Evolutionary conservation across 2,113 vertebrate species (phyloP).

Genomic region (Saccopteryx bilineata): DNA sequence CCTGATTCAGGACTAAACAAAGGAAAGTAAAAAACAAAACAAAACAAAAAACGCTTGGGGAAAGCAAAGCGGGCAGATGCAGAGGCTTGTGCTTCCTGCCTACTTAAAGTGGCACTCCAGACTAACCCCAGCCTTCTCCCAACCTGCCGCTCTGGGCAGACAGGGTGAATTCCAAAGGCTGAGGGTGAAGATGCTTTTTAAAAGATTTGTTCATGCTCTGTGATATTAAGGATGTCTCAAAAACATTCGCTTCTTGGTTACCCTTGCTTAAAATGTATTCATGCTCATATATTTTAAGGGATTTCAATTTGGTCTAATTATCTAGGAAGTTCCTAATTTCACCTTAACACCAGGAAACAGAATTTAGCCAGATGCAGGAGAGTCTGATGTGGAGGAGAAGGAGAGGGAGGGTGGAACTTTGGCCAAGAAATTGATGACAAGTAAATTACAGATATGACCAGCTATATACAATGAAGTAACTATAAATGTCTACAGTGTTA

Average conservation of each 20-base stretch:
- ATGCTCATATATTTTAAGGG: neutral
- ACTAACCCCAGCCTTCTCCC: neutral
- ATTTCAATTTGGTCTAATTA: neutral
- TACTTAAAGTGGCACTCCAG: neutral
- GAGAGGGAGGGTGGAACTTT: rapidly evolving
- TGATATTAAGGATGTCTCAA: neutral
- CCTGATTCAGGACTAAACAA: neutral
- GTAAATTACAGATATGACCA: conserved; percentile 30
- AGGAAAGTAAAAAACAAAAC: neutral
- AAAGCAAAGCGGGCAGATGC: neutral
- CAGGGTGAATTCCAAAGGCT: neutral
- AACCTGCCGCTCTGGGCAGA: neutral
- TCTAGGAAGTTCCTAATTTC: neutral
- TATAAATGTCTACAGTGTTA: conserved; percentile 15
- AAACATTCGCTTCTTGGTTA: conserved; percentile 11
- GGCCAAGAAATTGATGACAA: neutral
- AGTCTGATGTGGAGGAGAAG: neutral
- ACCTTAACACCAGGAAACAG: neutral
- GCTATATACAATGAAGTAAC: conserved; percentile 30
- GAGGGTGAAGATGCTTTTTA: neutral
- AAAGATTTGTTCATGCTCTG: neutral
- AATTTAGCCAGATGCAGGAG: neutral
- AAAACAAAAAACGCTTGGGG: neutral
- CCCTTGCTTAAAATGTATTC: conserved; percentile 16
- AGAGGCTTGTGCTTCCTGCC: neutral